These are phyloP conservation scores for Embiotoca jacksoni DNA, from an alignment of 2,113 vertebrate species.

Conservation along the genomic window DNA sequence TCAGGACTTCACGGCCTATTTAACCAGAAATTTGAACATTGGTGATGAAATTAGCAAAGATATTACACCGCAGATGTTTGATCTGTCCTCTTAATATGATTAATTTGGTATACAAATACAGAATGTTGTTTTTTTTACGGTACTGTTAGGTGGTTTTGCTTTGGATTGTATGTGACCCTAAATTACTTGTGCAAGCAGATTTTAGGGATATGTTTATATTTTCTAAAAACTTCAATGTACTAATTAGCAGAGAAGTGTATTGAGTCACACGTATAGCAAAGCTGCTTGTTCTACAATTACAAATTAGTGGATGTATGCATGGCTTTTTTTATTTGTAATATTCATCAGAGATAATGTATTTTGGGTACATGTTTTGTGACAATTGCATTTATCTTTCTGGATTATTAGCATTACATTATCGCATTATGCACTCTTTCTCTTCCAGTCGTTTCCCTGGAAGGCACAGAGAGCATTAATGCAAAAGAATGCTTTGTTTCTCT, in stretches of 20 bases:
- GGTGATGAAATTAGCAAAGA: too few species aligned
- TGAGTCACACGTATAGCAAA: not conserved
- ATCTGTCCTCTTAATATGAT: too few species aligned
- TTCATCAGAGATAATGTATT: not conserved
- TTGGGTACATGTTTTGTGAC: not conserved
- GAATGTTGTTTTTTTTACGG: too few species aligned
- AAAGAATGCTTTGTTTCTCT: not conserved
- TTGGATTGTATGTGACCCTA: not conserved
- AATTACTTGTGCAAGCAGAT: not conserved
- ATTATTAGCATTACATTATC: not conserved
- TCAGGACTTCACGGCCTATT: too few species aligned
- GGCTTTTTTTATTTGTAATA: not conserved
- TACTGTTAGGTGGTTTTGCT: not conserved
- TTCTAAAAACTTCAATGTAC: not conserved
- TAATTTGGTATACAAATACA: too few species aligned
- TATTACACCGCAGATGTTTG: too few species aligned
- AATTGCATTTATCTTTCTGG: not conserved
- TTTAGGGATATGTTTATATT: not conserved
- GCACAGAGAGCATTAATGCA: not conserved
- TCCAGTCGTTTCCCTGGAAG: not conserved
- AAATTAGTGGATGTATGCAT: not conserved
- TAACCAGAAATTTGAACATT: too few species aligned
- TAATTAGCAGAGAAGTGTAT: not conserved
- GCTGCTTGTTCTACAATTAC: not conserved
- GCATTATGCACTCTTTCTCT: not conserved